phyloP scores from a whole-genome alignment of 2,797 vertebrate genomes.

The Gorsachius magnificus region DNA sequence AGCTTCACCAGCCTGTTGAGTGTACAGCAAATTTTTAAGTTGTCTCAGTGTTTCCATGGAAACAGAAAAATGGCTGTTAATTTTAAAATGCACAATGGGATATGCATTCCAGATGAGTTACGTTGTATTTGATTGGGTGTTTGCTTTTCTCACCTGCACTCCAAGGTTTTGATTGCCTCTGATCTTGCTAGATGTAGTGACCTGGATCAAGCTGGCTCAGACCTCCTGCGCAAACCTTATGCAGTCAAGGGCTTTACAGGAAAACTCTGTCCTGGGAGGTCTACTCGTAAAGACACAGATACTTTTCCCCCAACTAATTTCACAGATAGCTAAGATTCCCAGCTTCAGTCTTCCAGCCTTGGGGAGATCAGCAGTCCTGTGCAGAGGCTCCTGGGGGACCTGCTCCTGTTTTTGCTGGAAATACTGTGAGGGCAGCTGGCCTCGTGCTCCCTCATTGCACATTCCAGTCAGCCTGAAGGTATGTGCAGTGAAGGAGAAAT shows the following conservation, averaged over 20 bases:
- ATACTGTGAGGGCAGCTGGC: neutral
- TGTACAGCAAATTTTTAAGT: neutral
- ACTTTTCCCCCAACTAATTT: neutral
- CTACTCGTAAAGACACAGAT: neutral
- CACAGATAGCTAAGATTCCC: neutral
- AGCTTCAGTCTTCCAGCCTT: neutral
- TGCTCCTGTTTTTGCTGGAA: neutral
- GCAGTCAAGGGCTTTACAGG: neutral
- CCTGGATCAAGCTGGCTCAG: neutral
- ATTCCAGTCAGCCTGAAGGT: neutral
- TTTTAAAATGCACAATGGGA: neutral
- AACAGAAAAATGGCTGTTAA: slow-evolving; percentile 15
- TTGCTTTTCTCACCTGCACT: neutral
- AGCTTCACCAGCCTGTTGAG: neutral
- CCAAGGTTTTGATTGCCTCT: neutral
- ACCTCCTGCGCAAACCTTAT: neutral
- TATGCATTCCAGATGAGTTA: neutral
- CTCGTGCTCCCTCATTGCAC: rapidly evolving
- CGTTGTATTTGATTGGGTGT: neutral
- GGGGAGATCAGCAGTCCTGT: neutral
- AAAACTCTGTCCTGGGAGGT: neutral
- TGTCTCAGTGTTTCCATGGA: neutral
- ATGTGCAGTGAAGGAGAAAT: neutral
- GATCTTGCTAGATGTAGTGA: neutral
- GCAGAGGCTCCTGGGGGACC: neutral